Evolutionary conservation across 2,113 vertebrate genomes (phyloP).

Genomic region (Neodontobutis hainanensis): DNA sequence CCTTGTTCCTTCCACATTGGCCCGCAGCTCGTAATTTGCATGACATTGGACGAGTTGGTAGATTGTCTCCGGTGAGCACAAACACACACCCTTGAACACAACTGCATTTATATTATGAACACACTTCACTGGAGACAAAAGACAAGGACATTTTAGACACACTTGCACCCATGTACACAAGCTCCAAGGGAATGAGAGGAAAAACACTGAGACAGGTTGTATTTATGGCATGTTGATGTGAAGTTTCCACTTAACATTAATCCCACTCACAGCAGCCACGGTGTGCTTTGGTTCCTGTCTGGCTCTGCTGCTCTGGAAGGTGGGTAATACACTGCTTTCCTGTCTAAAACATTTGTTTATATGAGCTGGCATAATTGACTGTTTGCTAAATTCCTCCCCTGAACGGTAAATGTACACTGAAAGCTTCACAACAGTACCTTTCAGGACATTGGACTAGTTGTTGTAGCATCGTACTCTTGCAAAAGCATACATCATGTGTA

Average conservation of each 20-base stretch:
- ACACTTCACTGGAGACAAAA: conserved; percentile 21
- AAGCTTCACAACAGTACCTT: conserved; percentile 1
- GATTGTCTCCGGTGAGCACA: conserved; percentile 17
- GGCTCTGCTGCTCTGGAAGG: conserved; percentile 28
- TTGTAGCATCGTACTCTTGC: background rate
- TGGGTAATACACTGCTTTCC: conserved; percentile 14
- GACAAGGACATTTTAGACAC: conserved; percentile 26
- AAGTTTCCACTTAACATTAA: conserved; percentile 54
- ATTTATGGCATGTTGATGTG: conserved; percentile 29
- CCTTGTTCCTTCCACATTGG: conserved; percentile 65
- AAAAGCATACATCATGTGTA: background rate
- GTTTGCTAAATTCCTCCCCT: conserved; percentile 2
- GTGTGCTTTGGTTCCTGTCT: conserved; percentile 48
- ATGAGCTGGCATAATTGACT: conserved; percentile 2
- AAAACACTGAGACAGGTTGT: background rate
- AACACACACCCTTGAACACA: conserved; percentile 35
- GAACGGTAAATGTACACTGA: background rate
- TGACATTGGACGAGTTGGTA: conserved; percentile 63
- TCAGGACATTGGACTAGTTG: background rate
- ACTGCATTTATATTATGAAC: conserved; percentile 43
- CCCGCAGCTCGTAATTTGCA: conserved; percentile 70
- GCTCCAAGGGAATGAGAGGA: background rate
- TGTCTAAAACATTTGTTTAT: conserved; percentile 7
- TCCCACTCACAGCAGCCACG: conserved; percentile 24
- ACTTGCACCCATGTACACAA: background rate